Evolutionary conservation across 2,113 vertebrate species (phyloP).

Genomic region (Helogale parvula): DNA sequence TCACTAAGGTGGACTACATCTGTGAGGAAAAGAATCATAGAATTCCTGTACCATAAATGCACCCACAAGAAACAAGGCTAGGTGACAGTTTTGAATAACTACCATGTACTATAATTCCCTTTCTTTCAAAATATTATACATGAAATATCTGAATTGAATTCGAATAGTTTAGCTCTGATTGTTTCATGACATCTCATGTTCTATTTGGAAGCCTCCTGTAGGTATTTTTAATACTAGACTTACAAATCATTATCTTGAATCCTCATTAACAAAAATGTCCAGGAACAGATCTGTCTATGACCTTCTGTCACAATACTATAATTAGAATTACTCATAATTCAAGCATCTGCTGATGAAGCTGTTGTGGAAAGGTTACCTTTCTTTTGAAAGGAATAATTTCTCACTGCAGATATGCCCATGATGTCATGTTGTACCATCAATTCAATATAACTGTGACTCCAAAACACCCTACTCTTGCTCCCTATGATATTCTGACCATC

Average conservation of each 20-base stretch:
- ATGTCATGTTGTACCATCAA: neutral
- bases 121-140: neutral
- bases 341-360: neutral
- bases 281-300: neutral
- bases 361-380: neutral
- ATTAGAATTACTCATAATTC: neutral
- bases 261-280: neutral
- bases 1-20: neutral
- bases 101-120: neutral
- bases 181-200: neutral
- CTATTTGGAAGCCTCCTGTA: neutral
- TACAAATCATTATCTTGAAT: neutral
- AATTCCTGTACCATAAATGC: neutral
- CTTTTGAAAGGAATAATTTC: neutral
- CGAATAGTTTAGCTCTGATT: neutral
- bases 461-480: neutral
- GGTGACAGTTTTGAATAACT: neutral
- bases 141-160: conserved; percentile 21
- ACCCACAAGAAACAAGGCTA: neutral
- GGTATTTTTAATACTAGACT: neutral
- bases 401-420: neutral
- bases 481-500: neutral
- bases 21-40: neutral
- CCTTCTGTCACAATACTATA: neutral
- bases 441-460: neutral